Conservation (phyloP, 2,113 vertebrate genomes). For the Cyphomyrus discorhynchus region DNA sequence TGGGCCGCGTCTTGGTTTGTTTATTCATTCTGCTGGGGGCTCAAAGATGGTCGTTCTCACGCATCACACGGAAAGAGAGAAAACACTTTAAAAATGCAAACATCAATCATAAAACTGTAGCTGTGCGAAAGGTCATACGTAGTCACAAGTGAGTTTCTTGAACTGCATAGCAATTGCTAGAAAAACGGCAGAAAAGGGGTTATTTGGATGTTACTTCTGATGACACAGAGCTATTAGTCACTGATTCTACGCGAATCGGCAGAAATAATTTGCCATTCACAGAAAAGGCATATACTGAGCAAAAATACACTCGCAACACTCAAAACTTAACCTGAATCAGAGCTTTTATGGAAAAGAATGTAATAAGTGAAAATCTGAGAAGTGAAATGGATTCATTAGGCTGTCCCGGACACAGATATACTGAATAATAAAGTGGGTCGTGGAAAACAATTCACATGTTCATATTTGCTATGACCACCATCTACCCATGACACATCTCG, state of each 20-base stretch:
- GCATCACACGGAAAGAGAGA: background rate
- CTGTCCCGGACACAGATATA: background rate
- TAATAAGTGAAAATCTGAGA: background rate
- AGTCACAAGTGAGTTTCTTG: background rate
- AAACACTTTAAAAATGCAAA: background rate
- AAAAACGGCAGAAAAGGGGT: background rate
- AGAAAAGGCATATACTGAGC: background rate
- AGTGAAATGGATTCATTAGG: background rate
- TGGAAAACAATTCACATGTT: background rate
- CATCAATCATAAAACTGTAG: background rate
- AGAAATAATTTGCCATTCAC: background rate
- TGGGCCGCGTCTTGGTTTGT: slow-evolving; percentile 29
- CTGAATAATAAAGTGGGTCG: background rate
- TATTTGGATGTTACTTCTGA: background rate
- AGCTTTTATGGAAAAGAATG: background rate
- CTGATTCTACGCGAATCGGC: background rate
- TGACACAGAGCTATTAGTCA: background rate
- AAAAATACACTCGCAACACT: background rate
- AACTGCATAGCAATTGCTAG: background rate
- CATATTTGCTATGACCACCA: background rate
- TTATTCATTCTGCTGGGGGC: slow-evolving; percentile 50
- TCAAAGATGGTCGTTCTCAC: slow-evolving; percentile 31
- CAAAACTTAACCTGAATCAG: background rate
- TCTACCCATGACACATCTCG: background rate
- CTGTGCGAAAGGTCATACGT: background rate